A percentile compares a stretch with the other conserved stretches of the same genome.
These are phyloP conservation scores for Chloroceryle aenea DNA, from an alignment of 2,113 vertebrate species.

Conservation along the genomic window DNA sequence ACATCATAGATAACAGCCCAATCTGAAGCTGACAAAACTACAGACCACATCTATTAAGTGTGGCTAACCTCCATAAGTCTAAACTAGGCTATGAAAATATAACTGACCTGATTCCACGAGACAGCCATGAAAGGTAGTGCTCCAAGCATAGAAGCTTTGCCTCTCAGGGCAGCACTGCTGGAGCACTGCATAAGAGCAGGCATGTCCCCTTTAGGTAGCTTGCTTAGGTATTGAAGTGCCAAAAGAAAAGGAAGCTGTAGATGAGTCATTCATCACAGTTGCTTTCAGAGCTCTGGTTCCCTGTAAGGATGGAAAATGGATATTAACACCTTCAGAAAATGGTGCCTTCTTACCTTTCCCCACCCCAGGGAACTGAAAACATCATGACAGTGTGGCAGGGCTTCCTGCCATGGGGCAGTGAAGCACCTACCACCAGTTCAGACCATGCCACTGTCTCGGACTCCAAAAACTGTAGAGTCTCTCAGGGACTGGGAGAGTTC, in stretches of 20 bases:
- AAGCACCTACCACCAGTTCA: fast-evolving
- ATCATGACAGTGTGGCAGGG: background rate
- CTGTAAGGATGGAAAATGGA: background rate
- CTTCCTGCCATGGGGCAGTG: background rate
- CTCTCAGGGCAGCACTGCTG: background rate
- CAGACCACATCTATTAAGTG: background rate
- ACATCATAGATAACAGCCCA: background rate
- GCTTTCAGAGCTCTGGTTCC: background rate
- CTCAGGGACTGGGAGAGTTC: background rate
- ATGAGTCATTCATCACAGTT: background rate
- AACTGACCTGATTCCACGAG: background rate
- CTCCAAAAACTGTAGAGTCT: background rate
- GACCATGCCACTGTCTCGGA: background rate
- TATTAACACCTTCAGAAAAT: background rate
- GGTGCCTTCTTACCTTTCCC: background rate
- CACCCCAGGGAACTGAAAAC: background rate
- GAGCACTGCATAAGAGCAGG: fast-evolving
- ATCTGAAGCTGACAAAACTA: background rate
- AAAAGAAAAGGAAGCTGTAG: background rate
- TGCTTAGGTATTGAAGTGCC: background rate
- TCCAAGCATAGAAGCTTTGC: fast-evolving
- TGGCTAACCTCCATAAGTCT: background rate
- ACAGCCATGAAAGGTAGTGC: background rate
- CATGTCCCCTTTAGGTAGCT: background rate
- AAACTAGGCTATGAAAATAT: background rate